Evolutionary conservation across 2,113 vertebrate genomes (phyloP).

Genomic region (Lucifuga dentata): DNA sequence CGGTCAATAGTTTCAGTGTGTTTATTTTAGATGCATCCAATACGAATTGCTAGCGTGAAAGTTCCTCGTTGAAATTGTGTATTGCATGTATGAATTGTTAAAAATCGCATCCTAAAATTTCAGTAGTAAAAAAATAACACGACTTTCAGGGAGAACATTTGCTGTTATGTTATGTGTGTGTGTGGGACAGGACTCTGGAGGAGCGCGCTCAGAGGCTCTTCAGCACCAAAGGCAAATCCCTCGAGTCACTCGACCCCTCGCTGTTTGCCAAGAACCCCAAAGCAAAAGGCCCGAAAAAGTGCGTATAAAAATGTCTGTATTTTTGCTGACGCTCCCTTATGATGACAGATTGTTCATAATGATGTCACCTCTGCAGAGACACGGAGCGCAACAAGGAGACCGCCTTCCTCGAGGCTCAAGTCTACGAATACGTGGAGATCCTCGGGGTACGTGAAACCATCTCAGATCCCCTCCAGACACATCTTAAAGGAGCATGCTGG

Average conservation of each 20-base stretch:
- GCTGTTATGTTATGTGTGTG: neutral
- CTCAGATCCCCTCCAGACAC: too few species aligned
- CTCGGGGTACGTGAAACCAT: slow-evolving; percentile 88
- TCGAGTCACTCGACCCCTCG: slow-evolving; percentile 93
- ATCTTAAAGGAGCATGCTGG: too few species aligned
- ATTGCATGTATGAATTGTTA: neutral
- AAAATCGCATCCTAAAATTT: too few species aligned
- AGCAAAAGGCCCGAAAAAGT: slow-evolving; percentile 96
- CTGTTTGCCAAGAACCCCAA: slow-evolving; percentile 98
- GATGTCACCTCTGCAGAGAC: slow-evolving; percentile 86
- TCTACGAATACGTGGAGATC: slow-evolving; percentile 97
- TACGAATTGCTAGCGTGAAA: too few species aligned
- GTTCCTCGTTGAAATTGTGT: too few species aligned
- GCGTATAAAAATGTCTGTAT: slow-evolving; percentile 9
- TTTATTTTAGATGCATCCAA: too few species aligned
- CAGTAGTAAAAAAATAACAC: too few species aligned
- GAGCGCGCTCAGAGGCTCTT: slow-evolving; percentile 96
- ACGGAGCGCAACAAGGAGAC: slow-evolving; percentile 97
- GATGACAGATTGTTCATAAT: neutral
- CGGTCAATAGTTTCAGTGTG: too few species aligned
- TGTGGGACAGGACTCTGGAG: slow-evolving; percentile 89
- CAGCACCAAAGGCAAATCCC: slow-evolving; percentile 96
- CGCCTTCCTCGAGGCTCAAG: slow-evolving; percentile 95
- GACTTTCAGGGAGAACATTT: neutral
- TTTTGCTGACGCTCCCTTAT: neutral